Evolutionary conservation across 2,888 invertebrate genomes (phyloP).

Genomic region (Thumatha senex): DNA sequence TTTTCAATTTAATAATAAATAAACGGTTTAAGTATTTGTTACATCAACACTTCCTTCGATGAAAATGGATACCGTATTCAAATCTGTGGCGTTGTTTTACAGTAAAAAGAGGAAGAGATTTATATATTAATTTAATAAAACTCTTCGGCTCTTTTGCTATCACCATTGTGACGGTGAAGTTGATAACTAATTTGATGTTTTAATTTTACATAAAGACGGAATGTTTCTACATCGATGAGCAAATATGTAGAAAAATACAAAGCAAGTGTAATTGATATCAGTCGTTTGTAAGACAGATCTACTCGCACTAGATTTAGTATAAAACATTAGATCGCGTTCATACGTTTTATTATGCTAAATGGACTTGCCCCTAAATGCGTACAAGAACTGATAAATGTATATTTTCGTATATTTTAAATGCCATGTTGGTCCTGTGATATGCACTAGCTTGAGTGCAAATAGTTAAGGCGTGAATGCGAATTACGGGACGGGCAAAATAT

Average conservation of each 20-base stretch:
- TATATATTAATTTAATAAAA: no score
- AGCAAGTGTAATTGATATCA: constrained; percentile 27
- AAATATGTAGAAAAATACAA: not conserved
- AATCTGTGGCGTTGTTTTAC: no score
- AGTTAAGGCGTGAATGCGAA: not conserved
- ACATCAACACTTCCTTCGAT: no score
- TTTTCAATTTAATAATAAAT: no score
- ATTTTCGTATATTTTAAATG: not conserved
- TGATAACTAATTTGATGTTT: no score
- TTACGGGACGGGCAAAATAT: not conserved
- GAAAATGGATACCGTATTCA: no score
- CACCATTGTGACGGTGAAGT: not conserved
- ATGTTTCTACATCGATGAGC: not conserved
- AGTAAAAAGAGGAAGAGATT: not conserved
- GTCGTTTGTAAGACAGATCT: constrained; percentile 35
- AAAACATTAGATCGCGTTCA: constrained; percentile 21
- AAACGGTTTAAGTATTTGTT: no score
- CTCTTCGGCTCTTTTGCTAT: no score
- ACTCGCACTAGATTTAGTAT: constrained; percentile 31
- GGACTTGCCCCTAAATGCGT: constrained; percentile 29
- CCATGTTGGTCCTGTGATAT: not conserved
- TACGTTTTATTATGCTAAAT: constrained; percentile 30
- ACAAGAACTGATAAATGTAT: constrained; percentile 13
- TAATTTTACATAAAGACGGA: not conserved
- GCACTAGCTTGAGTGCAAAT: not conserved